Evolutionary conservation across 2,113 vertebrate genomes (phyloP).

Genomic region (Puma concolor): DNA sequence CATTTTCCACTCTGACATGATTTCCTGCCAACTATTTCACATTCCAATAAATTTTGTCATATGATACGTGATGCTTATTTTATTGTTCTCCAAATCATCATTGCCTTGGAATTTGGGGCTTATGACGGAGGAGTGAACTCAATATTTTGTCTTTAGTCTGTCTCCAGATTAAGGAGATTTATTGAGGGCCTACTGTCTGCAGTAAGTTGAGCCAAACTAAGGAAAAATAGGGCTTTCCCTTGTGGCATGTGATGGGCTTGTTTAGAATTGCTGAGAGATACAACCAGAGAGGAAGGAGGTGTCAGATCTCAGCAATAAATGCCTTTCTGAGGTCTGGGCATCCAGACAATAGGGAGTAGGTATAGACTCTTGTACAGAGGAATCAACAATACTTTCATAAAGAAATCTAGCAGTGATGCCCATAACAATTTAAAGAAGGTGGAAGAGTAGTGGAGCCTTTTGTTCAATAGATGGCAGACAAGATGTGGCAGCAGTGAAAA

Average conservation of each 20-base stretch:
- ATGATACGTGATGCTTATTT: constrained; percentile 55
- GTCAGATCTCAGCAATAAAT: neutral
- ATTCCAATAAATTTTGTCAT: constrained; percentile 63
- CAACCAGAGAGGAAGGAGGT: neutral
- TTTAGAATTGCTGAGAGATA: constrained; percentile 22
- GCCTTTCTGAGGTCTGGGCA: neutral
- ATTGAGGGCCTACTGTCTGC: constrained; percentile 54
- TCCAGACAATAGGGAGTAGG: neutral
- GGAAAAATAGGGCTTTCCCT: neutral
- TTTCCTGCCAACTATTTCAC: constrained; percentile 74
- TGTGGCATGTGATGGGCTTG: neutral
- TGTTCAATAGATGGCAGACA: neutral
- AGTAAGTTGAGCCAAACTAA: constrained; percentile 53
- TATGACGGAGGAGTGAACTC: constrained; percentile 50
- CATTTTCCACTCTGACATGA: constrained; percentile 72
- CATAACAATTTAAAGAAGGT: neutral
- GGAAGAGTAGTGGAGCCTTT: neutral
- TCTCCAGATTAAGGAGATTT: constrained; percentile 64
- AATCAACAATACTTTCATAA: neutral
- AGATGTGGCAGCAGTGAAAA: neutral
- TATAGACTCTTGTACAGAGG: neutral
- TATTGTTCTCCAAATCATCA: constrained; percentile 59
- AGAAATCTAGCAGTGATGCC: neutral
- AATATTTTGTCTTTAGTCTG: constrained; percentile 65
- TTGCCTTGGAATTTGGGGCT: constrained; percentile 27